These are phyloP conservation scores for Macropodus opercularis DNA, from an alignment of 2,797 vertebrate species.

Conservation along the genomic window DNA sequence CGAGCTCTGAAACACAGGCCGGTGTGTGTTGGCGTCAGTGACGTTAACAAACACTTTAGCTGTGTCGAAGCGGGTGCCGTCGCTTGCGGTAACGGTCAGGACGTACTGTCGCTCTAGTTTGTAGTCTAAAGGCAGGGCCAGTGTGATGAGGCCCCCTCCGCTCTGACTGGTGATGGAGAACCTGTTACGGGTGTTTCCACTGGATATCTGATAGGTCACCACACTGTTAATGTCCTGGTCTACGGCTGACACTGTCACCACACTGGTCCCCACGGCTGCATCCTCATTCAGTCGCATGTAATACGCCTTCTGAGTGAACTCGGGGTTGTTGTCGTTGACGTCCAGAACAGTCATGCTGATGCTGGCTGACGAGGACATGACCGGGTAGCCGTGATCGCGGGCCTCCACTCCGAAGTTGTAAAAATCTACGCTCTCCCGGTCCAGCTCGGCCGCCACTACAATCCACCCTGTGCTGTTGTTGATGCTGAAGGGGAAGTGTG, in stretches of 20 bases:
- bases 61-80: slow-evolving; percentile 90
- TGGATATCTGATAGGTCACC: slow-evolving; percentile 97
- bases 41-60: slow-evolving; percentile 91
- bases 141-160: slow-evolving; percentile 89
- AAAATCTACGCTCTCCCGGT: slow-evolving; percentile 91
- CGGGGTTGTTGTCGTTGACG: slow-evolving; percentile 95
- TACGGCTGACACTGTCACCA: slow-evolving; percentile 91
- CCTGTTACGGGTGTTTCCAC: slow-evolving; percentile 94
- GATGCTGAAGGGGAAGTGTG: slow-evolving; percentile 89
- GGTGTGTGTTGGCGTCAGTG: slow-evolving; percentile 95
- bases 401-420: slow-evolving; percentile 94
- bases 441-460: slow-evolving; percentile 88
- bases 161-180: slow-evolving; percentile 98
- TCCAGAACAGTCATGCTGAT: slow-evolving; percentile 93
- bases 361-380: slow-evolving; percentile 90
- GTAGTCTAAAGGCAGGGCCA: slow-evolving; percentile 94
- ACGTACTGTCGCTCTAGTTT: slow-evolving; percentile 94
- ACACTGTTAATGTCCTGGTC: slow-evolving; percentile 94
- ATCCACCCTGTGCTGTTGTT: slow-evolving; percentile 97
- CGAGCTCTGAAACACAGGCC: slow-evolving; percentile 97
- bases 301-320: slow-evolving; percentile 92
- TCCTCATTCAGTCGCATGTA: slow-evolving; percentile 93
- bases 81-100: slow-evolving; percentile 89
- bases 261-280: slow-evolving; percentile 91
- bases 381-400: slow-evolving; percentile 87